Percentiles rank a stretch among this genome's conserved stretches.
Conservation (phyloP, 2,113 vertebrate genomes). For the Spea multiplicata region DNA sequence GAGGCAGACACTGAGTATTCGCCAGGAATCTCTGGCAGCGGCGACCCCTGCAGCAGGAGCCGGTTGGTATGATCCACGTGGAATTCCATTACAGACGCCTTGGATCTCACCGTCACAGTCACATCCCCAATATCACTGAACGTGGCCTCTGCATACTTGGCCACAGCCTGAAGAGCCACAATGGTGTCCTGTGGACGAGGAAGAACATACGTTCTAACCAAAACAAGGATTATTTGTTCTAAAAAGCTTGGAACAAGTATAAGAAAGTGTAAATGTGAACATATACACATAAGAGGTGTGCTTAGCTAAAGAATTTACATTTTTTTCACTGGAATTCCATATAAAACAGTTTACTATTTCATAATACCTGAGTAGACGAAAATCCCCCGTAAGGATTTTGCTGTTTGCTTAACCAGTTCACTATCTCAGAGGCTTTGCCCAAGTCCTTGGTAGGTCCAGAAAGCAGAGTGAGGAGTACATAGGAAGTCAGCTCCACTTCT, state of each 20-base stretch:
- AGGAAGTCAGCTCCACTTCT: conserved; percentile 74
- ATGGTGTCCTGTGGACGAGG: conserved; percentile 73
- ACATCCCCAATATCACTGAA: conserved; percentile 51
- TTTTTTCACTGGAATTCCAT: no score
- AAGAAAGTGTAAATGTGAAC: no score
- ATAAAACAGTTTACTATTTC: no score
- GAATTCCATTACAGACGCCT: not conserved
- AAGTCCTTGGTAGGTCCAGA: conserved; percentile 61
- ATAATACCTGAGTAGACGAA: conserved; percentile 85
- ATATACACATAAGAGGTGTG: no score
- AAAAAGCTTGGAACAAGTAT: no score
- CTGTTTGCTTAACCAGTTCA: conserved; percentile 78
- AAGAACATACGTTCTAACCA: not conserved
- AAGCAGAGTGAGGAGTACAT: conserved; percentile 69
- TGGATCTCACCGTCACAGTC: not conserved
- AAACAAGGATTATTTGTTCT: no score
- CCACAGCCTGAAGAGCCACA: conserved; percentile 82
- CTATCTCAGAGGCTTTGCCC: conserved; percentile 60
- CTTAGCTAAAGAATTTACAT: no score
- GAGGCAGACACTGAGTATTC: conserved; percentile 13
- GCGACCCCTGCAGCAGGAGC: not conserved
- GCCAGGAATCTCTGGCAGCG: not conserved
- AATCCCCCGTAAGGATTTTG: conserved; percentile 82
- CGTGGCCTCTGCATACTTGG: conserved; percentile 70
- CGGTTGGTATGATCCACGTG: conserved; percentile 36